Base-by-base conservation (phyloP, 1,140 invertebrate genomes). In the Drosophila asahinai region DNA sequence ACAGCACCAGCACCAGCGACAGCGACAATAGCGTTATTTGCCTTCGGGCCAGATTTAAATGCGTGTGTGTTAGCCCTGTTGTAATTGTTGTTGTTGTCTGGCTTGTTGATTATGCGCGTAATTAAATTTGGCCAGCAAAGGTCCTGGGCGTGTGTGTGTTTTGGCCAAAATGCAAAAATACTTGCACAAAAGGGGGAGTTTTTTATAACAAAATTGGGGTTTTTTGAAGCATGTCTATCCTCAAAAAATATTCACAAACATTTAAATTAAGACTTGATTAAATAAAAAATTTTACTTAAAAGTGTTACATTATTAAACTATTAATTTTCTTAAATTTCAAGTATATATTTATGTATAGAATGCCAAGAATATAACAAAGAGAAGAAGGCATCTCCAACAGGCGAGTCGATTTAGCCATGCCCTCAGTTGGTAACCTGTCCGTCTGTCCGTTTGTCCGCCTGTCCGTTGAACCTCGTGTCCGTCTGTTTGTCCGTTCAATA, bases 91-190 rank as follows among this genome's bases (percentile, higher is more conserved):
- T 12, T 66, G 54, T 48, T 64, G 73, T 30, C 64, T 54, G 75
- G 77, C 38, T 68, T 61, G 75, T 81, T 73, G 67, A 77, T 83
- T 83, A 83, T 83, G 63, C 60, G 64, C 73, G 78, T 83, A 83
- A 82, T 83, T 83, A 86, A 86, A 86, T 86, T 86, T 86, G 70
- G 62, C 63, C 66, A 72, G 64, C 79, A 11, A 61, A 86, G 82
- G 72, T 86, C 48, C 43, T 25, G 19, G 3, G 54, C 40, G 54
- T 57, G 54, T 55, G 27, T 65, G 66, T 49, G 49, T 72, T 81
- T 77, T 74, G 52, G 51, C 55, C 65, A 22, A 52, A 80, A 58
- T 79, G 73, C 75, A 9, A 65, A 65, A 60, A 67, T 43, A 45
- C 40, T 58, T 61, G 27, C 12, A 55, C 7, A 38, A 55, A 15